Percentiles rank a stretch among this genome's conserved stretches.
These are phyloP conservation scores for Hoplostethus mediterraneus DNA, from an alignment of 2,797 vertebrate genomes.

Conservation along the genomic window DNA sequence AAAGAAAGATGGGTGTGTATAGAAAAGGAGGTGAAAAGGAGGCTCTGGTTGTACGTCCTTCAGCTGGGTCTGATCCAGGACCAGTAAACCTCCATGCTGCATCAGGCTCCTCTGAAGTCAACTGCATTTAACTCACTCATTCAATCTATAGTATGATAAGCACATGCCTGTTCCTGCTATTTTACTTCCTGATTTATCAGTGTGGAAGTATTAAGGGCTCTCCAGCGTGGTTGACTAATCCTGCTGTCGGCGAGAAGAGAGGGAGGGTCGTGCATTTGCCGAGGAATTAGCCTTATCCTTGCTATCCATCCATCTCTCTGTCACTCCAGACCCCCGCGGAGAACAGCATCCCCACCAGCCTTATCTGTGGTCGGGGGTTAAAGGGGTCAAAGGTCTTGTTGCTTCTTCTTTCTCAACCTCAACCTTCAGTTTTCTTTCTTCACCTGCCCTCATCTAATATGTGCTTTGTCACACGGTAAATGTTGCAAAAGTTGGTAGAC, in stretches of 20 bases:
- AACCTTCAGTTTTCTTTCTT: not conserved
- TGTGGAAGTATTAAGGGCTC: conserved; percentile 61
- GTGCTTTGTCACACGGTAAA: conserved; percentile 17
- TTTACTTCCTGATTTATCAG: conserved; percentile 60
- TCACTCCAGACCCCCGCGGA: conserved; percentile 51
- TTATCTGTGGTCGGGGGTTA: conserved; percentile 38
- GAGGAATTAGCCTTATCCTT: conserved; percentile 72
- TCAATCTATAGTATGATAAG: conserved; percentile 33
- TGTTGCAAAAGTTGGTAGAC: conserved; percentile 2
- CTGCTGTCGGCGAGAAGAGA: conserved; percentile 64
- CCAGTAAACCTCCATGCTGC: conserved; percentile 50
- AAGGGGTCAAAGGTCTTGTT: conserved; percentile 50
- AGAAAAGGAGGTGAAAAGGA: too few species aligned
- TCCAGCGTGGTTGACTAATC: conserved; percentile 65
- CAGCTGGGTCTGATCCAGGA: conserved; percentile 57
- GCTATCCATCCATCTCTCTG: conserved; percentile 35
- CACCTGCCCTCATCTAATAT: conserved; percentile 1
- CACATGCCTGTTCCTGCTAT: conserved; percentile 33
- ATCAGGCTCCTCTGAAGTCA: conserved; percentile 65
- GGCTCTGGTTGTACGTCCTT: conserved; percentile 39
- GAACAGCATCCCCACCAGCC: conserved; percentile 43
- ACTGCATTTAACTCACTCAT: conserved; percentile 27
- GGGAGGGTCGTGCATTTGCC: conserved; percentile 61
- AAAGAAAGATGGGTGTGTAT: too few species aligned
- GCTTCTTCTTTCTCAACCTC: conserved; percentile 34